A percentile compares a stretch with the other conserved stretches of the same genome.
Evolutionary conservation across 2,797 vertebrate genomes (phyloP).

Genomic region (Agapornis canus): DNA sequence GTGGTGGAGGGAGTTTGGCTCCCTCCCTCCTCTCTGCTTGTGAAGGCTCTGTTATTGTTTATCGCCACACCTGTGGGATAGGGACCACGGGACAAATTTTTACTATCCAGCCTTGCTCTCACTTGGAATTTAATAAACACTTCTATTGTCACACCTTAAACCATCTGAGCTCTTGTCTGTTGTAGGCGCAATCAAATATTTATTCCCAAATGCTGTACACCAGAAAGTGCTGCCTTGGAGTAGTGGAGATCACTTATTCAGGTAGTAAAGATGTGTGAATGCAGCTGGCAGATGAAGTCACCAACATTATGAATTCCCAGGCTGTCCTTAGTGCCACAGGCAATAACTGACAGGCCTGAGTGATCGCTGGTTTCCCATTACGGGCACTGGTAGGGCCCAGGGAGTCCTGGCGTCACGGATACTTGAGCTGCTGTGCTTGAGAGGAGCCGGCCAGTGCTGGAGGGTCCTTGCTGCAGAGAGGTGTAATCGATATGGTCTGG

Average conservation of each 20-base stretch:
- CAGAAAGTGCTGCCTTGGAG: slow-evolving; percentile 60
- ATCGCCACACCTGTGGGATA: slow-evolving; percentile 38
- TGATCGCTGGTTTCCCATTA: slow-evolving; percentile 67
- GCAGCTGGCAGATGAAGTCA: slow-evolving; percentile 78
- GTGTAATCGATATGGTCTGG: slow-evolving; percentile 84
- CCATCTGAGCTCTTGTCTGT: slow-evolving; percentile 66
- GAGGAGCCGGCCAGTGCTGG: slow-evolving; percentile 78
- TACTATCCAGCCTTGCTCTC: slow-evolving; percentile 24
- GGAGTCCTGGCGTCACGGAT: slow-evolving; percentile 75
- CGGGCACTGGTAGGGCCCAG: slow-evolving; percentile 64
- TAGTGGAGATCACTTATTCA: slow-evolving; percentile 71
- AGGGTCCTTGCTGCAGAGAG: slow-evolving; percentile 77
- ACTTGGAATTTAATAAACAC: slow-evolving; percentile 58
- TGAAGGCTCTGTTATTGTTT: slow-evolving; percentile 3
- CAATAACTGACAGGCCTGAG: slow-evolving; percentile 77
- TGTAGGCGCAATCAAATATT: slow-evolving; percentile 73
- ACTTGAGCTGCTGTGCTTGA: slow-evolving; percentile 81
- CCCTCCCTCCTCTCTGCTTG: background rate
- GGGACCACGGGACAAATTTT: background rate
- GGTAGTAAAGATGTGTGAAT: slow-evolving; percentile 81
- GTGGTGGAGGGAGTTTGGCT: background rate
- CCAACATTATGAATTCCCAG: slow-evolving; percentile 74
- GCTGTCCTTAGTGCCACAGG: slow-evolving; percentile 77
- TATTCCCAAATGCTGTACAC: slow-evolving; percentile 61
- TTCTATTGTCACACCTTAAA: slow-evolving; percentile 69